Base-by-base conservation (phyloP, 1,140 invertebrate species). In the Ips nitidus region DNA sequence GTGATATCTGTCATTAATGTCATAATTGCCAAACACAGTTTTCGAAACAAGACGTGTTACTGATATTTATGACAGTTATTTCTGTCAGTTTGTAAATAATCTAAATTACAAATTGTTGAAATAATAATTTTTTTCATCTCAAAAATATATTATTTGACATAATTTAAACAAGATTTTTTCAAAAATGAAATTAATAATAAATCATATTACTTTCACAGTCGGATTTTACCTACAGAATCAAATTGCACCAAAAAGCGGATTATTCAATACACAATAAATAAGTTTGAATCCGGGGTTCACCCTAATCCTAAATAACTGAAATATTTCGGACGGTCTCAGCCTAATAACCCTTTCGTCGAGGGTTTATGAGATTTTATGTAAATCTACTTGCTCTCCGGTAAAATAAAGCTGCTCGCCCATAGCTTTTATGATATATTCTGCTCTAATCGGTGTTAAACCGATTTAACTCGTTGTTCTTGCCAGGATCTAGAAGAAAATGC, bases 321-420 rank as follows among this genome's bases (percentile, higher is more conserved):
- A 62, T 50, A 62, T 59, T 59, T 59, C 57, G 39, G 7, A 7
- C 42, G 60, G 60, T 52, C 53, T 65, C 57, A 45, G 52, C 40
- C 63, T 65, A 52, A 22, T 22, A 22, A 65, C 63, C 63, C 63
- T 65, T 65, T 65, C 40, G 63, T 41, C 53, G 37, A 7, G 7
- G 53, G 63, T 53, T 65, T 65, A 65, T 43, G 53, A 37, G 63
- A 65, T 65, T 65, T 65, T 65, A 65, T 65, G 63, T 45, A 65
- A 65, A 65, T 65, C 63, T 57, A 65, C 53, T 65, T 65, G 63
- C 63, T 65, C 52, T 43, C 53, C n/a, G 63, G 63, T 65, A 65
- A 65, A 65, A 65, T 65, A 65, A 65, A 65, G 63, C 63, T 65
- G 63, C 63, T 65, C 41, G 41, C 52, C 63, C 63, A 37, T 52